These are phyloP conservation scores for Drosophila ananassae DNA, from an alignment of 1,140 invertebrate species.

Conservation along the genomic window DNA sequence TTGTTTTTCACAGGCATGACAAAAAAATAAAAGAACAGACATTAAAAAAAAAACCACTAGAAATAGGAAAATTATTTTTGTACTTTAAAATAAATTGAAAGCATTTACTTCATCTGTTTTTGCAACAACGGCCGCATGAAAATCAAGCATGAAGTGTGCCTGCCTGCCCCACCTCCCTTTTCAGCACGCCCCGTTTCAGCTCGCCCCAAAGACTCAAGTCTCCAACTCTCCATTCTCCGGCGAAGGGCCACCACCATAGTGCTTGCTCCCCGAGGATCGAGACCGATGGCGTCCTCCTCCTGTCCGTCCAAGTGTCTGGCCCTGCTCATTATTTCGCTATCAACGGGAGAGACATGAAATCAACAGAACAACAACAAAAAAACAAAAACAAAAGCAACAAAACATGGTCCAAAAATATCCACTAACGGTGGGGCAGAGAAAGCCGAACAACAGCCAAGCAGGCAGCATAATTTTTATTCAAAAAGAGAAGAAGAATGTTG, in stretches of 20 bases:
- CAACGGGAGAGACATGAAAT: slow-evolving; percentile 30
- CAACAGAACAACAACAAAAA: slow-evolving; percentile 1
- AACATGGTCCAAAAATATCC: slow-evolving; percentile 41
- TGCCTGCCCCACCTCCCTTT: neutral
- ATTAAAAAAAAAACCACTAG: slow-evolving; percentile 9
- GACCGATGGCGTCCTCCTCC: slow-evolving; percentile 6
- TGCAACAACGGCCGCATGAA: slow-evolving; percentile 75
- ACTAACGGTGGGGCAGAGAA: slow-evolving; percentile 38
- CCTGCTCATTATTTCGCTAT: slow-evolving; percentile 55
- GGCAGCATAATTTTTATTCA: slow-evolving; percentile 72
- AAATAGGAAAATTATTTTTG: slow-evolving; percentile 70
- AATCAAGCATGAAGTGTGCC: slow-evolving; percentile 76
- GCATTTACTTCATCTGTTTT: slow-evolving; percentile 77
- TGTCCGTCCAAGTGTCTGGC: slow-evolving; percentile 30
- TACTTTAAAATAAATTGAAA: slow-evolving; percentile 83
- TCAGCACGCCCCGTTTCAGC: neutral
- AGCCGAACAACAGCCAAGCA: slow-evolving; percentile 36
- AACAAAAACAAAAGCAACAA: slow-evolving; percentile 34
- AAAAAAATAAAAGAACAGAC: slow-evolving; percentile 24
- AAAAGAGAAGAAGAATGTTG: slow-evolving; percentile 53
- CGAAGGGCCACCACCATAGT: slow-evolving; percentile 20
- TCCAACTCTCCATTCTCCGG: slow-evolving; percentile 16
- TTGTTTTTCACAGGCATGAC: slow-evolving; percentile 21
- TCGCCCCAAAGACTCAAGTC: slow-evolving; percentile 18
- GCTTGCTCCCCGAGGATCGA: slow-evolving; percentile 34